phyloP scores from a whole-genome alignment of 2,888 invertebrate genomes.

The Leptopilina myrica region DNA sequence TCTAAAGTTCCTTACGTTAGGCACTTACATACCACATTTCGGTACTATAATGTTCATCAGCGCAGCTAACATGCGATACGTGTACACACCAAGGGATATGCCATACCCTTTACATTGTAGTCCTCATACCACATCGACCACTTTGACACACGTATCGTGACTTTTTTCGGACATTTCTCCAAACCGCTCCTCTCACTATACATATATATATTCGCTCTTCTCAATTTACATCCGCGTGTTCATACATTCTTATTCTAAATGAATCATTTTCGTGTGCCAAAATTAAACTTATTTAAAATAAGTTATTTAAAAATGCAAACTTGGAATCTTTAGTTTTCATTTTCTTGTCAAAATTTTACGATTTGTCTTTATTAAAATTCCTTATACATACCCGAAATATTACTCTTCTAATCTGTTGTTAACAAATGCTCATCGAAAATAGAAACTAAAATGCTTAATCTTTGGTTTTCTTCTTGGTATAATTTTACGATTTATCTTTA shows the following conservation, averaged over 20 bases:
- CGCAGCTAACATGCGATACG: conserved; percentile 10
- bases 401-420: no score
- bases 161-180: not conserved
- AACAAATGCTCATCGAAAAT: no score
- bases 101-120: conserved; percentile 12
- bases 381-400: no score
- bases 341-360: no score
- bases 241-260: no score
- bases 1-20: conserved; percentile 19
- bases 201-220: not conserved
- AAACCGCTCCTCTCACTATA: not conserved
- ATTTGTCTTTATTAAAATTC: not conserved
- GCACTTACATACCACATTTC: conserved; percentile 24
- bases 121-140: not conserved
- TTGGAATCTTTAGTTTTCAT: no score
- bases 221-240: conserved; percentile 27
- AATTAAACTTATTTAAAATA: no score
- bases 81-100: not conserved
- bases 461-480: no score
- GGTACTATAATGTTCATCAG: not conserved
- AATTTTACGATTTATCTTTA: not conserved
- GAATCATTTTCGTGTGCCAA: no score
- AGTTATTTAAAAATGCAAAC: no score
- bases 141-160: conserved; percentile 27
- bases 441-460: no score